Evolutionary conservation across 2,888 invertebrate species (phyloP).

Genomic region (Yponomeuta evonymella): DNA sequence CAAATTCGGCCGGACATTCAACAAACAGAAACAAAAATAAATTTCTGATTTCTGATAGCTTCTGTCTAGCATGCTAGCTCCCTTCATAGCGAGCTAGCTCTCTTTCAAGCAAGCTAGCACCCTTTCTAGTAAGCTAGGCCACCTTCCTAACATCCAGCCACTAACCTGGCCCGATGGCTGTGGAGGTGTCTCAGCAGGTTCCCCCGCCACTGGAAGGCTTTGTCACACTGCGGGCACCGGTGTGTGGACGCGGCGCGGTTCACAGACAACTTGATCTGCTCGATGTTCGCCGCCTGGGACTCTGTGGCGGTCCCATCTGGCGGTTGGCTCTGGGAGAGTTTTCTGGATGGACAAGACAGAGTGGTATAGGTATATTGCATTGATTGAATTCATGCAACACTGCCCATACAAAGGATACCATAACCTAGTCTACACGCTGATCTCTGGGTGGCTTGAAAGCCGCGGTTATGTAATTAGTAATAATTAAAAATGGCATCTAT

Average conservation of each 20-base stretch:
- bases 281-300: neutral
- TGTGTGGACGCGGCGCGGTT: constrained; percentile 30
- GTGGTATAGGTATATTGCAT: neutral
- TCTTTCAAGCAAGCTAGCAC: no score
- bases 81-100: no score
- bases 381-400: no score
- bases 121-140: no score
- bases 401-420: no score
- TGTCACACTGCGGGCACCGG: constrained; percentile 75
- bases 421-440: neutral
- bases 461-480: no score
- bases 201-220: constrained; percentile 87
- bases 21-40: no score
- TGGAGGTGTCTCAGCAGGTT: constrained; percentile 85
- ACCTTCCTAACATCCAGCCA: neutral
- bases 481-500: no score
- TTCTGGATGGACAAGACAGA: neutral
- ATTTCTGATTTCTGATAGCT: no score
- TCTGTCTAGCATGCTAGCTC: no score
- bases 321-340: neutral
- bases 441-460: no score
- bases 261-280: constrained; percentile 5
- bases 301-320: neutral
- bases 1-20: no score
- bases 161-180: constrained; percentile 75